phyloP scores from a whole-genome alignment of 2,113 vertebrate species.

The Microcebus jonahi region DNA sequence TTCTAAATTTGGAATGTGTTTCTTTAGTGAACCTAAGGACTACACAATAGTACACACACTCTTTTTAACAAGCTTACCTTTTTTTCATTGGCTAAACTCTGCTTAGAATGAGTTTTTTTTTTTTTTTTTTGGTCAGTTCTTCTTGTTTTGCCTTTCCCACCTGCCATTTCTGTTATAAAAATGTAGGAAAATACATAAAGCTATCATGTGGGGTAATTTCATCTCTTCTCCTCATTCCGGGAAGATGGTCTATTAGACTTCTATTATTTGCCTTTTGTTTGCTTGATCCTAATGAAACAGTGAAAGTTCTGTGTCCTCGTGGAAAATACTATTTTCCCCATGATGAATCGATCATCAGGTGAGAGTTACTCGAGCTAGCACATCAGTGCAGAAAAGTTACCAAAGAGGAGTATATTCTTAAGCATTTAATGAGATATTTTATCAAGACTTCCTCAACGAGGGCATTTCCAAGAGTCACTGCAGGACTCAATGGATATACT shows the following conservation, averaged over 20 bases:
- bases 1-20: slow-evolving; percentile 18
- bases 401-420: neutral
- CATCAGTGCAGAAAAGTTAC: slow-evolving; percentile 13
- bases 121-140: neutral
- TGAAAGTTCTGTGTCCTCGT: slow-evolving; percentile 24
- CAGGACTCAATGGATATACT: neutral
- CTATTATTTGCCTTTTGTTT: slow-evolving; percentile 25
- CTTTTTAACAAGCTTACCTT: neutral
- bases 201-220: neutral
- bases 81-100: slow-evolving; percentile 34
- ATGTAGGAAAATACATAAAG: neutral
- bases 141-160: slow-evolving; percentile 23
- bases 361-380: slow-evolving; percentile 28
- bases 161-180: slow-evolving; percentile 53
- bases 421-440: neutral
- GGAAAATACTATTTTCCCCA: neutral
- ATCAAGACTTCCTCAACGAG: neutral
- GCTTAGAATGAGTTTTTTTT: slow-evolving; percentile 12
- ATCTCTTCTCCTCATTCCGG: neutral
- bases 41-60: neutral
- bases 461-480: neutral
- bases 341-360: neutral
- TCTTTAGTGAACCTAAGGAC: slow-evolving; percentile 22
- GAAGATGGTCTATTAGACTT: neutral
- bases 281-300: slow-evolving; percentile 38